phyloP scores from a whole-genome alignment of 2,797 vertebrate genomes.

The Avahi laniger region DNA sequence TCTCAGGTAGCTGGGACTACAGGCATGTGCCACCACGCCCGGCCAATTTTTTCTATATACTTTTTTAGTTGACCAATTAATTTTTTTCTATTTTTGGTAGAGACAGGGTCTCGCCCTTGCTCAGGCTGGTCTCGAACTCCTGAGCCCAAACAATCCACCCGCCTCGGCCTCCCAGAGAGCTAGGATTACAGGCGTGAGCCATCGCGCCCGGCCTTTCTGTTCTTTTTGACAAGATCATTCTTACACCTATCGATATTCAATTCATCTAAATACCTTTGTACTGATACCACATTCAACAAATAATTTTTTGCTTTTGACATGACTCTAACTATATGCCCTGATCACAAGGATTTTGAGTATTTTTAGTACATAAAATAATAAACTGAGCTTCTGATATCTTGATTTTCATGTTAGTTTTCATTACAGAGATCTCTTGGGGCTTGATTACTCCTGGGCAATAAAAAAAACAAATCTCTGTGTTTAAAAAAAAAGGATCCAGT shows the following conservation, averaged over 20 bases:
- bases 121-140: too few relatives aligned
- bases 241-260: neutral
- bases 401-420: conserved; percentile 46
- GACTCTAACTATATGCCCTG: neutral
- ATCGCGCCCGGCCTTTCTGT: too few relatives aligned
- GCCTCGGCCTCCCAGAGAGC: too few relatives aligned
- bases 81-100: too few relatives aligned
- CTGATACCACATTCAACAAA: neutral
- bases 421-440: neutral
- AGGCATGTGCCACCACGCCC: too few relatives aligned
- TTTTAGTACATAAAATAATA: conserved; percentile 27
- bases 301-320: neutral
- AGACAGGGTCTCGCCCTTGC: too few relatives aligned
- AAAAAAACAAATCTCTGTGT: neutral
- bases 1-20: too few relatives aligned
- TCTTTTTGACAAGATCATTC: conserved; percentile 5
- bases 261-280: neutral
- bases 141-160: too few relatives aligned
- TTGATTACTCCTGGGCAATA: neutral
- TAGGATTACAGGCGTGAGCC: too few relatives aligned
- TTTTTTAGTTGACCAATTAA: too few relatives aligned
- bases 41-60: too few relatives aligned
- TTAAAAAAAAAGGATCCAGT: neutral
- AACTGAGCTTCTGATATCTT: neutral
- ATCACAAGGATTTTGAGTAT: conserved; percentile 23